Evolutionary conservation across 2,888 invertebrate species (phyloP), one percentile per base, ranked within the genome.

Genomic region (Opisthograptis luteolata): DNA sequence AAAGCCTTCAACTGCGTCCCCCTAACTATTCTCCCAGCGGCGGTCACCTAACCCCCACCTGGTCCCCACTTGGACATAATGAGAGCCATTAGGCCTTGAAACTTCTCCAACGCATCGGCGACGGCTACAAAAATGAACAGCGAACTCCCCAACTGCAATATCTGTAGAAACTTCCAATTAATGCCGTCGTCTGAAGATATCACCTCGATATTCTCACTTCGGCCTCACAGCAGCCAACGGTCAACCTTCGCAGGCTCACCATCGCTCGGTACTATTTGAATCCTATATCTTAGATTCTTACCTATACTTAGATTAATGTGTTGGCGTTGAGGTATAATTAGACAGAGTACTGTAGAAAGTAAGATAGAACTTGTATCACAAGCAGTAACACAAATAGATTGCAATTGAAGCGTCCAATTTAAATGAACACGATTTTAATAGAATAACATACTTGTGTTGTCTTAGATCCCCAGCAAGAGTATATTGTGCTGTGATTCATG

Each of bases 251-350:
- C 80, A 80, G 80, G 84, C 88, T 81, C 88, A 87, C 79, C 87
- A 86, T 81, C 76, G 85, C 78, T 88, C 86, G 89, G 89, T 90
- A 90, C 86, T 85, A 80, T 88, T 89, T 89, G 64, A 81, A 87
- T 87, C 87, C 88, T 88, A 81, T 88, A 83, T n/a, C 74, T 89
- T 87, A 87, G 85, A 84, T 81, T 81, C 84, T 84, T 62, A 77
- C 77, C 72, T 77, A 64, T 76, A 68, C 67, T 65, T 83, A 83
- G 78, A 66, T 73, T 72, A 59, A 64, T 70, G 65, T 69, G 71
- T 78, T 79, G 81, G 76, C 68, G 68, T 70, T 63, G 66, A 71
- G 70, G 73, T 66, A 62, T 36, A 15, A 25, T 71, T 53, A 70
- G 68, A 68, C 72, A 62, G 48, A 66, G 66, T 71, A 68, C 55